Evolutionary conservation across 2,113 vertebrate species (phyloP), one percentile per base, ranked within the genome.

Genomic region (Pelmatolapia mariae): DNA sequence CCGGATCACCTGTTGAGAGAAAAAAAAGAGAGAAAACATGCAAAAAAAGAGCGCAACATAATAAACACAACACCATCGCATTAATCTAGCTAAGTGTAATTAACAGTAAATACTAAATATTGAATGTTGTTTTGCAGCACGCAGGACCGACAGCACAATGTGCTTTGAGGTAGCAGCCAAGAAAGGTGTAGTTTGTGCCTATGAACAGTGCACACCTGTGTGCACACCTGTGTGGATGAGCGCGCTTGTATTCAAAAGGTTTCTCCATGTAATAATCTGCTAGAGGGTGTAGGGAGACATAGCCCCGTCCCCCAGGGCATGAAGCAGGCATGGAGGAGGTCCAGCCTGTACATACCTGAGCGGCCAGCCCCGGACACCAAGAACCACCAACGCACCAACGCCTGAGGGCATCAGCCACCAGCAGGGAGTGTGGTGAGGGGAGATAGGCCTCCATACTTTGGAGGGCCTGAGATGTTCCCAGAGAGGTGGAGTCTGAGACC

Each of bases 31-130:
- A 19, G 1, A 19, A n/a, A n/a, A 52, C 4, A 52, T 5, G 29
- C 29, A 3, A 3, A 5, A 9, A 10, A 52, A 19, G 1, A 19
- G 8, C 0, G 0, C 50, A 52, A 10, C 3, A 52, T n/a, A 52
- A 53, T 53, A n/a, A 53, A 11, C 52, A 53, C 10, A 53, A 53
- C 52, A 53, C 3, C 52, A 53, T 11, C 1, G 10, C 52, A 11
- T 53, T 53, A 53, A 11, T 53, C 52, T 54, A 54, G 52, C n/a
- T 11, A 54, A 54, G 52, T 2, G 52, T 54, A 54, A 54, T 22
- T 22, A 22, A 4, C 52, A 54, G 10, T 54, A 54, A 54, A 54
- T 54, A 54, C 52, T 54, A 54, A 22, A 54, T 54, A 22, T 7
- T 54, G 52, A 54, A 22, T 54, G 1, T 12, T 54, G 5, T 54